Conservation (phyloP, 2,113 vertebrate genomes). For the Eira barbara region DNA sequence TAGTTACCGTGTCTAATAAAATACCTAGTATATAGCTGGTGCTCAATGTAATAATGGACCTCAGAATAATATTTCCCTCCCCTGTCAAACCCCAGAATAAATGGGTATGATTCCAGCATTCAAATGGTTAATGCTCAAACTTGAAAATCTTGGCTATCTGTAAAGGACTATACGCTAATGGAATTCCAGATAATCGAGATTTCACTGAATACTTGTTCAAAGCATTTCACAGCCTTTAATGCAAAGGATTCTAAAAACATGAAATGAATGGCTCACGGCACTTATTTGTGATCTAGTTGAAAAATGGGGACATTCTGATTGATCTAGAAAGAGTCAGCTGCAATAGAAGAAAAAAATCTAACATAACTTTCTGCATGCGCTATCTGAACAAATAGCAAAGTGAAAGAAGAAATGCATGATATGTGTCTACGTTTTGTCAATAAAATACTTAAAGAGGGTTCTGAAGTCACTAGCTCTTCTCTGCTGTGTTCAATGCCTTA, state of each 20-base stretch:
- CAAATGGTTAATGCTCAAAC: not conserved
- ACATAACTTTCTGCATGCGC: not conserved
- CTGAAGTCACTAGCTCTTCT: not conserved
- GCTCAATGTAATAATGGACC: not conserved
- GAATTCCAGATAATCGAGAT: conserved; percentile 20
- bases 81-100: not conserved
- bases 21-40: not conserved
- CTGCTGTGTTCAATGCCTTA: not conserved
- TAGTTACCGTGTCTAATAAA: not conserved
- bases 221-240: conserved; percentile 9
- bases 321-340: conserved; percentile 14
- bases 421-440: conserved; percentile 23
- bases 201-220: conserved; percentile 43
- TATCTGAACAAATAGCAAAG: not conserved
- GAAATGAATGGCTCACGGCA: conserved; percentile 29
- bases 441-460: not conserved
- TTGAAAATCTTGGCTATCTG: not conserved
- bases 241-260: conserved; percentile 13
- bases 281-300: conserved; percentile 54
- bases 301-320: not conserved
- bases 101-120: not conserved
- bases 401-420: conserved; percentile 20
- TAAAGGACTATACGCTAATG: not conserved
- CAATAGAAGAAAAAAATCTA: conserved; percentile 1
- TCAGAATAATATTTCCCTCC: not conserved